phyloP scores from a whole-genome alignment of 2,888 invertebrate species.

The Drosophila greeni region DNA sequence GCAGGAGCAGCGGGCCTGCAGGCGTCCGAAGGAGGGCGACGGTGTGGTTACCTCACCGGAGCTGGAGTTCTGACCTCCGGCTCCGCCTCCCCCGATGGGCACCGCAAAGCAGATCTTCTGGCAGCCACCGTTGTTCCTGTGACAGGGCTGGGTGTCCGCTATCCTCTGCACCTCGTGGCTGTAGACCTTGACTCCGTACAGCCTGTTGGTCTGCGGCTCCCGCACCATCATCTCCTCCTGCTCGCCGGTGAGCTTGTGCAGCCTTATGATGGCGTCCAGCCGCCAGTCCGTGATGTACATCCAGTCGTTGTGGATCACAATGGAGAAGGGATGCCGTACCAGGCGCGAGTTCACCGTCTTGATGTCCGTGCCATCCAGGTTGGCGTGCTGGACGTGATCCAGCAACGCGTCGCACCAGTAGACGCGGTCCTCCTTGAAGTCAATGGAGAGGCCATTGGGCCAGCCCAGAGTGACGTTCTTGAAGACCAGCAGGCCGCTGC shows the following conservation, averaged over 20 bases:
- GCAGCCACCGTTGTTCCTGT: slow-evolving; percentile 91
- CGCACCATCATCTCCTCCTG: slow-evolving; percentile 91
- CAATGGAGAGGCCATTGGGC: slow-evolving; percentile 98
- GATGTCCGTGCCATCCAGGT: slow-evolving; percentile 93
- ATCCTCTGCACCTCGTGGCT: slow-evolving; percentile 87
- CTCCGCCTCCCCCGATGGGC: slow-evolving; percentile 78
- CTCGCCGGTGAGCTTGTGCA: slow-evolving; percentile 93
- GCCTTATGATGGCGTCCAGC: slow-evolving; percentile 93
- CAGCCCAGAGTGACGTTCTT: slow-evolving; percentile 95
- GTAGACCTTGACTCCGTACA: slow-evolving; percentile 95
- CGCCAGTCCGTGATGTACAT: slow-evolving; percentile 99
- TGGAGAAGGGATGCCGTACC: slow-evolving; percentile 93
- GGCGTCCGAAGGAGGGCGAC: slow-evolving; percentile 53
- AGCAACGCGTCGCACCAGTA: slow-evolving; percentile 99
- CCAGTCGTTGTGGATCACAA: slow-evolving; percentile 92
- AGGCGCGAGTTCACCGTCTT: slow-evolving; percentile 91
- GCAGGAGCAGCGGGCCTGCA: slow-evolving; percentile 90
- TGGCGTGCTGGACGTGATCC: slow-evolving; percentile 96
- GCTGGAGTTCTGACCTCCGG: background rate
- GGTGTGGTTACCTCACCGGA: slow-evolving; percentile 74
- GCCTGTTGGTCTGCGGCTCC: slow-evolving; percentile 92
- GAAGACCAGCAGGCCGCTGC: slow-evolving; percentile 91
- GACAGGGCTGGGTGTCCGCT: slow-evolving; percentile 88
- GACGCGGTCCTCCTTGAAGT: slow-evolving; percentile 90
- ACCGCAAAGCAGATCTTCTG: slow-evolving; percentile 97